These are phyloP conservation scores for Ceratitis capitata DNA, from an alignment of 1,140 invertebrate species.

Conservation along the genomic window DNA sequence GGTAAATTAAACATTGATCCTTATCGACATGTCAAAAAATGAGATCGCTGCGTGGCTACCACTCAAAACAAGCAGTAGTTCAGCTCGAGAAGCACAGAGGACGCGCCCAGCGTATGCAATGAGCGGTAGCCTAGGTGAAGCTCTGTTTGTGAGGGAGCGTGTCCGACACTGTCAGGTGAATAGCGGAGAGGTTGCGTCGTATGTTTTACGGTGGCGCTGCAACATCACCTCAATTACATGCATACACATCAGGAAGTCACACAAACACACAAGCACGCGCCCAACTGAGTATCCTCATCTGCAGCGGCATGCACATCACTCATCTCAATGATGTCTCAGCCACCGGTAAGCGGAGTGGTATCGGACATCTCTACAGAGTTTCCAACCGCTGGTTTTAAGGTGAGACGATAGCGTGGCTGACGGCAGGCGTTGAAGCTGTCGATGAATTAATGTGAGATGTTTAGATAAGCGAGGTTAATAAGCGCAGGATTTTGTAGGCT, in stretches of 20 bases:
- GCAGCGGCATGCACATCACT: background rate
- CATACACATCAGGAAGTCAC: background rate
- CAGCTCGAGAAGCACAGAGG: background rate
- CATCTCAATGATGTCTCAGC: conserved; percentile 24
- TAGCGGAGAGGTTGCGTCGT: background rate
- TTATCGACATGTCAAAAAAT: conserved; percentile 62
- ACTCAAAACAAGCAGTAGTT: background rate
- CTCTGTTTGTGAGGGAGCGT: no score
- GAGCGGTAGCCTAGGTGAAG: background rate
- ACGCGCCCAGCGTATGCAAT: background rate
- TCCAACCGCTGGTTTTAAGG: background rate
- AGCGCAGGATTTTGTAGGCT: conserved; percentile 32
- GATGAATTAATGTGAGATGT: conserved; percentile 38
- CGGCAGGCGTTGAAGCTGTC: conserved; percentile 29
- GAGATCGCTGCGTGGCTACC: conserved; percentile 26
- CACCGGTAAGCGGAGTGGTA: background rate
- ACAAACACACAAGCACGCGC: background rate
- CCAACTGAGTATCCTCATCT: background rate
- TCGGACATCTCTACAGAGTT: background rate
- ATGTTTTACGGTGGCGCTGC: conserved; percentile 32
- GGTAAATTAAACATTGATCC: conserved; percentile 60
- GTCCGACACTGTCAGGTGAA: no score
- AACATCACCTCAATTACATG: conserved; percentile 37
- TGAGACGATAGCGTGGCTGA: background rate
- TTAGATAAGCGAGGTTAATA: conserved; percentile 31